These are phyloP conservation scores for Caradrina clavipalpis DNA, from an alignment of 2,888 invertebrate genomes.

Conservation along the genomic window DNA sequence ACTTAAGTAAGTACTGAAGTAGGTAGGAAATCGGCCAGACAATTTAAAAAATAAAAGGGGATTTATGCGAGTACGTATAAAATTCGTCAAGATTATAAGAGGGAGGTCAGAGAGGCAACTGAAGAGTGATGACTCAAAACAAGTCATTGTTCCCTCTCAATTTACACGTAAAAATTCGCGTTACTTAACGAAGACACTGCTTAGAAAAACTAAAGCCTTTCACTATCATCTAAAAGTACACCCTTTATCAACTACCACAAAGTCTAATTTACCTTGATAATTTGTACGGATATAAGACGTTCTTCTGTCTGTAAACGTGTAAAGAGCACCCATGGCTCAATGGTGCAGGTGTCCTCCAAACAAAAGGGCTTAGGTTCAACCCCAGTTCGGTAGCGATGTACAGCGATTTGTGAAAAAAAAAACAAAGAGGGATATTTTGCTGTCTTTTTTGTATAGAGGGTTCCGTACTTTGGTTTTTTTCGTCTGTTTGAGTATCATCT, in stretches of 20 bases:
- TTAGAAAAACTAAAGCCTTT: slow-evolving; percentile 60
- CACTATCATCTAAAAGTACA: slow-evolving; percentile 39
- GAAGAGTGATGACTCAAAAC: slow-evolving; percentile 69
- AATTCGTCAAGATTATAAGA: slow-evolving; percentile 33
- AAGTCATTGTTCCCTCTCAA: slow-evolving; percentile 73
- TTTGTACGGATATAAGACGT: slow-evolving; percentile 56
- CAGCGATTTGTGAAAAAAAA: slow-evolving; percentile 80
- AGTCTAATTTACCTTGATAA: slow-evolving; percentile 35
- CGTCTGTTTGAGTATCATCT: slow-evolving; percentile 36
- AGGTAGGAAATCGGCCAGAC: too few relatives aligned
- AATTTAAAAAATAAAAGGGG: too few relatives aligned
- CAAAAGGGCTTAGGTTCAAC: slow-evolving; percentile 87
- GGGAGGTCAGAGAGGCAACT: slow-evolving; percentile 29
- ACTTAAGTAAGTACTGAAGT: too few relatives aligned
- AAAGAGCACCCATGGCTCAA: slow-evolving; percentile 87
- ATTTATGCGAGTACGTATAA: slow-evolving; percentile 27
- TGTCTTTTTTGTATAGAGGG: slow-evolving; percentile 64
- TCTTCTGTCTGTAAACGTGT: slow-evolving; percentile 75
- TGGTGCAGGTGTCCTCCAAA: slow-evolving; percentile 87
- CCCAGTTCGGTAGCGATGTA: slow-evolving; percentile 74
- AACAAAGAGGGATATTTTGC: slow-evolving; percentile 62
- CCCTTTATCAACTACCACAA: fast-evolving
- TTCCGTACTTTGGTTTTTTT: slow-evolving; percentile 51
- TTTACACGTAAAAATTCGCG: slow-evolving; percentile 79
- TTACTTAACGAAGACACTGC: slow-evolving; percentile 70